Evolutionary conservation across 2,113 vertebrate species (phyloP), one percentile per base, ranked within the genome.

Genomic region (Notothenia rossii): DNA sequence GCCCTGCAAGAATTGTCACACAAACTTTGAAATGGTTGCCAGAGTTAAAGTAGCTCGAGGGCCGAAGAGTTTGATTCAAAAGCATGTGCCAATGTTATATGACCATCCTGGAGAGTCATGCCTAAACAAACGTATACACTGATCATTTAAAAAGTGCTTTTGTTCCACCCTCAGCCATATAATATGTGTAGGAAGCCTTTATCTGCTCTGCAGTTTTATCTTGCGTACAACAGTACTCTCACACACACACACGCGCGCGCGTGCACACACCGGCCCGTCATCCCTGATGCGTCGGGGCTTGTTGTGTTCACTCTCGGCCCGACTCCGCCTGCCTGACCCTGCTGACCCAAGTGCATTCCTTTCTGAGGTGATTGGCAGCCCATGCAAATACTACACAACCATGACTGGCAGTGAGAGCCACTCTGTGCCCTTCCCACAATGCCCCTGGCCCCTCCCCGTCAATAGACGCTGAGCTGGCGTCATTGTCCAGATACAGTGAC

Each of bases 401-500:
- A 85, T 96, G 95, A 96, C 86, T 95, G 96, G 94, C 96, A 96
- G 94, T 92, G 73, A 91, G 92, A 94, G 94, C 77, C 92, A 92
- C 94, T 91, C 85, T 72, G 91, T 93, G 91, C 92, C 95, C 94
- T 96, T 94, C 95, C 95, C 95, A 95, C 93, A 95, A 94, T 95
- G 93, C 95, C 94, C 93, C 90, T 86, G 92, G 94, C 93, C 93
- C 94, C 92, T 95, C 94, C 94, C 94, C 92, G 75, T 95, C 95
- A 95, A 94, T 94, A 96, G 95, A 93, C 91, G 92, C 86, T 94
- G 93, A 94, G 95, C 93, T 94, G 93, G 95, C 94, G 93, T 95
- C 95, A 95, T 96, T 96, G 95, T 95, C 90, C 93, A 84, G 64
- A 94, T 93, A 94, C 90, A 94, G 87, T 92, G 93, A 95, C 93